Evolutionary conservation across 1,140 invertebrate genomes (phyloP).

Genomic region (Leptinotarsa undecemlineata): DNA sequence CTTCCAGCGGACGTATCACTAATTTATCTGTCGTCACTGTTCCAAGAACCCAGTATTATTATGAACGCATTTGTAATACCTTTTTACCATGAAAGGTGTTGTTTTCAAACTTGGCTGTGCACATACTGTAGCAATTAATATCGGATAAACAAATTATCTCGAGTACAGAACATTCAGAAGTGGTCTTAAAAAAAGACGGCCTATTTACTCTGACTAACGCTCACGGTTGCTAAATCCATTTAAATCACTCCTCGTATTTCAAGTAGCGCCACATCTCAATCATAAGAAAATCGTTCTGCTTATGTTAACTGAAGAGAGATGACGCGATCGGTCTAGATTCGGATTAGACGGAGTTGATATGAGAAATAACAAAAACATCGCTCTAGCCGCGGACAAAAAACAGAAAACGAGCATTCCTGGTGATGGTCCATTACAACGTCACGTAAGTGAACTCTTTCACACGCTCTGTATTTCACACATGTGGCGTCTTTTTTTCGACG

Average conservation of each 20-base stretch:
- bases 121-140: slow-evolving; percentile 7
- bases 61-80: neutral
- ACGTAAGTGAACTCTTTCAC: slow-evolving; percentile 48
- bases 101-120: neutral
- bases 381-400: slow-evolving; percentile 28
- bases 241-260: slow-evolving; percentile 24
- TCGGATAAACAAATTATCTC: slow-evolving; percentile 6
- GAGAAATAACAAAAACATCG: slow-evolving; percentile 19
- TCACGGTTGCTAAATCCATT: slow-evolving; percentile 33
- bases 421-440: slow-evolving; percentile 37
- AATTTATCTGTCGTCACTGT: neutral
- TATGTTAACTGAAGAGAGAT: slow-evolving; percentile 3
- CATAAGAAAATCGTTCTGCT: slow-evolving; percentile 3
- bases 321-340: neutral
- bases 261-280: slow-evolving; percentile 17
- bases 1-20: neutral
- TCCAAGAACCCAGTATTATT: slow-evolving; percentile 10
- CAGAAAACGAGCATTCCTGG: slow-evolving; percentile 30
- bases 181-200: neutral
- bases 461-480: slow-evolving; percentile 44
- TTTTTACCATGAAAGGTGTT: slow-evolving; percentile 21
- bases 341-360: neutral
- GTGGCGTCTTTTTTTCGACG: slow-evolving; percentile 42
- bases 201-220: slow-evolving; percentile 21
- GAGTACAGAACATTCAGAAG: slow-evolving; percentile 1